Conservation (phyloP, 2,888 invertebrate genomes). For the Marronus borbonicus region DNA sequence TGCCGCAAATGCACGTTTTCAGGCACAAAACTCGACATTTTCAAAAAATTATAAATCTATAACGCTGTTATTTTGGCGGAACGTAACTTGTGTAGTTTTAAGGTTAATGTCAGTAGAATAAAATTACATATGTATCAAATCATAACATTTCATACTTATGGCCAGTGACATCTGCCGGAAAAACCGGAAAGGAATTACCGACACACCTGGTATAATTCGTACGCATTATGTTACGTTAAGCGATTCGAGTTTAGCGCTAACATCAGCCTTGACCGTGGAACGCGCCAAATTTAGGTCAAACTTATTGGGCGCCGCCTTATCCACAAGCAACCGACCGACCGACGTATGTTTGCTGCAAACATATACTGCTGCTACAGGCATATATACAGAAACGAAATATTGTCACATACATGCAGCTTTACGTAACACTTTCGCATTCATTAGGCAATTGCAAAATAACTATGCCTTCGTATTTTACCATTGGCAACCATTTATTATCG, state of each 20-base stretch:
- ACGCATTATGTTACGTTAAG: neutral
- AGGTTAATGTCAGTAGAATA: too few species aligned
- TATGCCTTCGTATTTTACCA: constrained; percentile 31
- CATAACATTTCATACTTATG: too few species aligned
- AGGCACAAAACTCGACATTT: too few species aligned
- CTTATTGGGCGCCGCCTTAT: constrained; percentile 46
- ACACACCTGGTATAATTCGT: too few species aligned
- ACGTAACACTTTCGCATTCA: constrained; percentile 33
- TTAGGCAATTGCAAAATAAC: constrained; percentile 44
- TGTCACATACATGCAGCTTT: constrained; percentile 25
- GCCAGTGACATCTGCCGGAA: too few species aligned
- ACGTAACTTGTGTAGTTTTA: too few species aligned
- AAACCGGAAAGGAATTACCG: too few species aligned
- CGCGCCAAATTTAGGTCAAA: constrained; percentile 38
- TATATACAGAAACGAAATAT: constrained; percentile 14
- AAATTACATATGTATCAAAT: too few species aligned
- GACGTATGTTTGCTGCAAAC: neutral
- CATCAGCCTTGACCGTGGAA: constrained; percentile 47
- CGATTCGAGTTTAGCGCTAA: constrained; percentile 21
- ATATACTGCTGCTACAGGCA: neutral
- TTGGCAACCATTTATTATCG: constrained; percentile 4
- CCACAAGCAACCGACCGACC: neutral
- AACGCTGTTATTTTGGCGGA: too few species aligned
- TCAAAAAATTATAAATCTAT: too few species aligned
- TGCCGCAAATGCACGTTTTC: too few species aligned